Percentiles rank a stretch among this genome's conserved stretches.
Evolutionary conservation across 2,888 invertebrate species (phyloP).

Genomic region (Drosophila diplacantha): DNA sequence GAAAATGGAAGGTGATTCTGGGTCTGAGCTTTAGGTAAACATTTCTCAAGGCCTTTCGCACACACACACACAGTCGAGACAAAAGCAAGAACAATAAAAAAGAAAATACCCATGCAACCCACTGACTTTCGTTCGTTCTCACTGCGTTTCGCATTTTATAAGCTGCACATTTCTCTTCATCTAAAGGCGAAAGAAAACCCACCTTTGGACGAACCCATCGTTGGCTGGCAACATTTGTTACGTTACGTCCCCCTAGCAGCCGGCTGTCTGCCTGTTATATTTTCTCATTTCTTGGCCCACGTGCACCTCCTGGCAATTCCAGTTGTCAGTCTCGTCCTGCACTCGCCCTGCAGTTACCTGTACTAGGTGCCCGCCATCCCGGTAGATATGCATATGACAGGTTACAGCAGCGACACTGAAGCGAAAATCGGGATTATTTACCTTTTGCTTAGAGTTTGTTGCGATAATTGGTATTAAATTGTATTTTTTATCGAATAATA

Average conservation of each 20-base stretch:
- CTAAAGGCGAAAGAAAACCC: slow-evolving; percentile 5
- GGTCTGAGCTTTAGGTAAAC: slow-evolving; percentile 25
- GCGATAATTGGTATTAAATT: too few relatives aligned
- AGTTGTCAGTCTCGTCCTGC: slow-evolving; percentile 26
- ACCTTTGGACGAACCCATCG: not conserved
- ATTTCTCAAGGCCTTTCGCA: slow-evolving; percentile 42
- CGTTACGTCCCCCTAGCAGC: slow-evolving; percentile 48
- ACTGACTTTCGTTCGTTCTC: slow-evolving; percentile 13
- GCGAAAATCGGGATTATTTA: not conserved
- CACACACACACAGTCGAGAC: slow-evolving; percentile 12
- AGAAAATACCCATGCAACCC: slow-evolving; percentile 22
- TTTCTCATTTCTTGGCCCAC: slow-evolving; percentile 63
- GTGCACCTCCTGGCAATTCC: slow-evolving; percentile 63
- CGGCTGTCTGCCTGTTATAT: slow-evolving; percentile 63
- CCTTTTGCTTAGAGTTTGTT: too few relatives aligned
- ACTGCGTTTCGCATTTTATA: slow-evolving; percentile 61
- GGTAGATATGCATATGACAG: slow-evolving; percentile 38
- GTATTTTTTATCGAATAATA: too few relatives aligned
- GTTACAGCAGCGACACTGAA: slow-evolving; percentile 13
- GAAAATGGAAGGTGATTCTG: slow-evolving; percentile 16
- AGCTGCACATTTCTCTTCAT: slow-evolving; percentile 66
- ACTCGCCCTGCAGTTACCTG: slow-evolving; percentile 3
- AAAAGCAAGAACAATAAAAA: slow-evolving; percentile 14
- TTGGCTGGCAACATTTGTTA: slow-evolving; percentile 53
- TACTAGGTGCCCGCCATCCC: slow-evolving; percentile 11